phyloP scores from a whole-genome alignment of 2,888 invertebrate species.

The Polyploca ridens region DNA sequence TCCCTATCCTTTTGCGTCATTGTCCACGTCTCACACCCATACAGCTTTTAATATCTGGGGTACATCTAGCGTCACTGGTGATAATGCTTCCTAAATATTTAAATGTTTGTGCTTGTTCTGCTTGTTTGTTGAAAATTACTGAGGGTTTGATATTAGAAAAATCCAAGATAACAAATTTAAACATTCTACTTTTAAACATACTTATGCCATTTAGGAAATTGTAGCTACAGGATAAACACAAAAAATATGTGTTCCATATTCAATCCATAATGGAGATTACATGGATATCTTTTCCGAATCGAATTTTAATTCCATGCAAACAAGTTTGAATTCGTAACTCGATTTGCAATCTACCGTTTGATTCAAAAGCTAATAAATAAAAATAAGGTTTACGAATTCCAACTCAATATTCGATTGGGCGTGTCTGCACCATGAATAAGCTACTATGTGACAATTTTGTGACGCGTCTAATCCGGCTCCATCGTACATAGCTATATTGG shows the following conservation, averaged over 20 bases:
- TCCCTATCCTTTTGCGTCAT: too few species aligned
- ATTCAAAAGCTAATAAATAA: conserved; percentile 13
- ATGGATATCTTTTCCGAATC: background rate
- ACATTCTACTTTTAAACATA: too few species aligned
- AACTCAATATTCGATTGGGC: conserved; percentile 43
- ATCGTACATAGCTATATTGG: conserved; percentile 28
- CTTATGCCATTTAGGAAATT: too few species aligned
- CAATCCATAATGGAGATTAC: background rate
- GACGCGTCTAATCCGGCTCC: conserved; percentile 38
- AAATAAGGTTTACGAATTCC: conserved; percentile 9
- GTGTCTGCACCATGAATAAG: conserved; percentile 39
- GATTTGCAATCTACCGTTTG: background rate
- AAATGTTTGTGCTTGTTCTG: too few species aligned
- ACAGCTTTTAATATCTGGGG: too few species aligned
- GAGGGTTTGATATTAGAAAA: too few species aligned
- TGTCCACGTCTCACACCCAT: too few species aligned
- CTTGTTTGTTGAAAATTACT: too few species aligned
- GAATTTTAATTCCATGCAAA: conserved; percentile 9
- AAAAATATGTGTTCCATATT: background rate
- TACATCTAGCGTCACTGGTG: too few species aligned
- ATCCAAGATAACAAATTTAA: too few species aligned
- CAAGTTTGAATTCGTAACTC: background rate
- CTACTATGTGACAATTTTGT: conserved; percentile 35
- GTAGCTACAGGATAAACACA: too few species aligned
- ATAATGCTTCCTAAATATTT: too few species aligned